A percentile compares a stretch with the other conserved stretches of the same genome.
These are phyloP conservation scores for Rhipidura dahli DNA, from an alignment of 2,113 vertebrate species.

Conservation along the genomic window DNA sequence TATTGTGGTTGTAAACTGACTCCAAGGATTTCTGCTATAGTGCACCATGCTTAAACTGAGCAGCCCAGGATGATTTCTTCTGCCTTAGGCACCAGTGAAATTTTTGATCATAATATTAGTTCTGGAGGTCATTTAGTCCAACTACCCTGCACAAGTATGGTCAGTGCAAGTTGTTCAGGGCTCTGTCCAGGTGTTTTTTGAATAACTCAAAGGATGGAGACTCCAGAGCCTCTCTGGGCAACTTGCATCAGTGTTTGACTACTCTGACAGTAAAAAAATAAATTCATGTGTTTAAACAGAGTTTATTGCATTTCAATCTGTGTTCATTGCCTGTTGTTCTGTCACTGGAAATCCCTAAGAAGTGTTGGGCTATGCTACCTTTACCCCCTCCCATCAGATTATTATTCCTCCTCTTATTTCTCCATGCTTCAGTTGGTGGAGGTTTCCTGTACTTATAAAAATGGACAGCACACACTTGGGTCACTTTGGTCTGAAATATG, in stretches of 20 bases:
- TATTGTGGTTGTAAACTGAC: neutral
- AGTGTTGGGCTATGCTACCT: neutral
- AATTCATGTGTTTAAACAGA: neutral
- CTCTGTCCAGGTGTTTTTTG: neutral
- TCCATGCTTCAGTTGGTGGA: neutral
- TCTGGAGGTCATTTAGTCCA: neutral
- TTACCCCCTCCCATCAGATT: neutral
- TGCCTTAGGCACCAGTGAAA: neutral
- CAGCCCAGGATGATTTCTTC: neutral
- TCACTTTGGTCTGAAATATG: conserved; percentile 47
- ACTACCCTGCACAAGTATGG: neutral
- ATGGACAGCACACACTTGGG: conserved; percentile 18
- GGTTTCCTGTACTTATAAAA: conserved; percentile 7
- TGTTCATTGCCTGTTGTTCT: neutral
- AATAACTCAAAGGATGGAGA: neutral
- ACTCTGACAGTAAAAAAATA: neutral
- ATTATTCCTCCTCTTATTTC: neutral
- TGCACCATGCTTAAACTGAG: neutral
- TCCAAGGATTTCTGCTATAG: neutral
- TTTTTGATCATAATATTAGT: neutral
- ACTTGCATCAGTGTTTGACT: neutral
- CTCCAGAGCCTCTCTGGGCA: neutral
- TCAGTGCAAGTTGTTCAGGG: neutral
- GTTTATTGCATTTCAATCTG: neutral
- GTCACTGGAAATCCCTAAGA: neutral